Evolutionary conservation across 1,140 invertebrate genomes (phyloP).

Genomic region (Heliconius melpomene): DNA sequence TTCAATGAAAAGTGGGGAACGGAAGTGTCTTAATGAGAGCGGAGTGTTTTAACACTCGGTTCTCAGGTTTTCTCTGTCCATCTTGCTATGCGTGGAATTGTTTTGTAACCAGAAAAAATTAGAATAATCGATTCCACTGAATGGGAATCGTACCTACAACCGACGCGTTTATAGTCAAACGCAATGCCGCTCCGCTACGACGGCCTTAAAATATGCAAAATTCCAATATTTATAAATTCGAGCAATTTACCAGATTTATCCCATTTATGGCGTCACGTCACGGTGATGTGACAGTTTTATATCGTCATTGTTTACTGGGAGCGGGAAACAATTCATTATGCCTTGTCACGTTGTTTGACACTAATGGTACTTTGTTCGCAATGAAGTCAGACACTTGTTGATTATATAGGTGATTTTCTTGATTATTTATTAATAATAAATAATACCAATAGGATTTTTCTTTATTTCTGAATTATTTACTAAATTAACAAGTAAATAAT

Average conservation of each 20-base stretch:
- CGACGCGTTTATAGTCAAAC: too few relatives aligned
- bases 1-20: neutral
- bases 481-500: too few relatives aligned
- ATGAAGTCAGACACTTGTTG: conserved; percentile 7
- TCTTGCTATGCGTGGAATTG: neutral
- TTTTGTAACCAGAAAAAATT: neutral
- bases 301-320: neutral
- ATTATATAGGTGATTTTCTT: neutral
- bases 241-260: neutral
- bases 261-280: conserved; percentile 9
- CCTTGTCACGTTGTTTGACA: neutral
- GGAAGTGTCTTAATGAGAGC: neutral
- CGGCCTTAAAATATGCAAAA: neutral
- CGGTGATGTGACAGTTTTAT: neutral
- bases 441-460: too few relatives aligned
- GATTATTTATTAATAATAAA: neutral
- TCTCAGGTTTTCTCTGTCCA: neutral
- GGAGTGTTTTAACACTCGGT: neutral
- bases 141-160: too few relatives aligned
- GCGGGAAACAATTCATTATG: conserved; percentile 6
- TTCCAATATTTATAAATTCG: neutral
- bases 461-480: too few relatives aligned
- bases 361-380: conserved; percentile 1
- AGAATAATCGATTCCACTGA: too few relatives aligned
- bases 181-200: too few relatives aligned